Evolutionary conservation across 2,888 invertebrate species (phyloP).

Genomic region (Gymnoscelis rufifasciata): DNA sequence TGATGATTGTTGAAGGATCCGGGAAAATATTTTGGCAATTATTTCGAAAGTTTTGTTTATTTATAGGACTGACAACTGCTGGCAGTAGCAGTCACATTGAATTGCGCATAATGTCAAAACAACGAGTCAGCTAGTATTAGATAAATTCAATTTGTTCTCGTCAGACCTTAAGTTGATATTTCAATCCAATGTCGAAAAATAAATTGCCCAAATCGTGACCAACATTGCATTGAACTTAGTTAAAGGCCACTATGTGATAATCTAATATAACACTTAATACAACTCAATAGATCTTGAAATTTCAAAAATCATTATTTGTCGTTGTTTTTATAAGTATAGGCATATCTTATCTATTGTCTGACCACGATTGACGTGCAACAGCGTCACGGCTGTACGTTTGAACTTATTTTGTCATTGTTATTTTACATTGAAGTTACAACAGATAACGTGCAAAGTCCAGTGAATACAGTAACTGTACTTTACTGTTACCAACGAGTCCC

Average conservation of each 20-base stretch:
- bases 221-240: conserved; percentile 28
- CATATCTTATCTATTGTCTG: conserved; percentile 30
- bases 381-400: conserved; percentile 25
- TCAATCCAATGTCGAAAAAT: conserved; percentile 6
- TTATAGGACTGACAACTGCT: too few species aligned
- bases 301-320: background rate
- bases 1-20: too few species aligned
- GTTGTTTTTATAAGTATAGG: conserved; percentile 1
- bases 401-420: background rate
- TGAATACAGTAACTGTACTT: background rate
- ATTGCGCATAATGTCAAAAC: too few species aligned
- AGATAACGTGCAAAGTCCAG: background rate
- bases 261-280: conserved; percentile 9
- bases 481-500: background rate
- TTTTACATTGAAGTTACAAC: background rate
- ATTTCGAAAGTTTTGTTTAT: too few species aligned
- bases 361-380: conserved; percentile 20
- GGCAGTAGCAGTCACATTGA: too few species aligned
- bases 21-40: too few species aligned
- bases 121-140: too few species aligned
- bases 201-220: conserved; percentile 45
- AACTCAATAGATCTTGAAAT: conserved; percentile 1
- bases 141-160: background rate
- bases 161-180: too few species aligned
- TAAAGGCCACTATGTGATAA: background rate